A percentile compares a stretch with the other conserved stretches of the same genome.
Evolutionary conservation across 2,113 vertebrate species (phyloP).

Genomic region (Malurus elegans): DNA sequence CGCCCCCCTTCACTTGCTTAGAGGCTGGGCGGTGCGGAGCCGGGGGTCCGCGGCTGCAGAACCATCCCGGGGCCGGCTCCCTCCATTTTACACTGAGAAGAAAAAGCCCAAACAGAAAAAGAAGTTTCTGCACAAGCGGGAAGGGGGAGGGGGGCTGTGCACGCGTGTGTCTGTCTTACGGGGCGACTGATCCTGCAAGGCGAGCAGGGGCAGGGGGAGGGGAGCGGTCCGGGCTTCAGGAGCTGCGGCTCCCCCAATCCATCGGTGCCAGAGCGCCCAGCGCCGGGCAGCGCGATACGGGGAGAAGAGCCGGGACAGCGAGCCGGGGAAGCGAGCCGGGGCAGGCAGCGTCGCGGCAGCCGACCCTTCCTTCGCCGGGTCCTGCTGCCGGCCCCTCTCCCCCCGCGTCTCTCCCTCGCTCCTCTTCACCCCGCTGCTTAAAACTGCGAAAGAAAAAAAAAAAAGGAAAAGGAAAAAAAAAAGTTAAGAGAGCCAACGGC

Average conservation of each 20-base stretch:
- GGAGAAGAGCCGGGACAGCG: background rate
- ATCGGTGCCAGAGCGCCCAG: background rate
- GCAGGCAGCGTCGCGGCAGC: slow-evolving; percentile 17
- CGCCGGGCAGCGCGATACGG: background rate
- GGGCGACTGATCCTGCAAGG: slow-evolving; percentile 36
- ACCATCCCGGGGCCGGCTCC: slow-evolving; percentile 9
- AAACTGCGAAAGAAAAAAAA: background rate
- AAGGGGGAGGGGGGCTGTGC: slow-evolving; percentile 1
- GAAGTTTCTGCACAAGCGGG: slow-evolving; percentile 26
- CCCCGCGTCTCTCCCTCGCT: background rate
- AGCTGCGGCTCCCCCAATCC: slow-evolving; percentile 22
- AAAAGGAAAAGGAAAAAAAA: background rate
- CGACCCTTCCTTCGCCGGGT: background rate
- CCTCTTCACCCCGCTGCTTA: slow-evolving; percentile 40
- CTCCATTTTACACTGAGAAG: slow-evolving; percentile 43
- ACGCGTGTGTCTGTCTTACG: slow-evolving; percentile 45
- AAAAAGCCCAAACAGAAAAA: slow-evolving; percentile 32
- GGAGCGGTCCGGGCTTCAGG: slow-evolving; percentile 41
- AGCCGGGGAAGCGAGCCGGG: background rate
- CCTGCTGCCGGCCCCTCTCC: background rate
- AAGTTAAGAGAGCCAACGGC: slow-evolving; percentile 59
- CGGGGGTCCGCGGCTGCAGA: slow-evolving; percentile 30
- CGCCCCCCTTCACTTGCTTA: slow-evolving; percentile 48
- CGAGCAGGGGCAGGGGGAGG: slow-evolving; percentile 1
- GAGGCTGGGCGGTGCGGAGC: slow-evolving; percentile 16